Conservation (phyloP, 2,888 invertebrate species). For the Spisula solida region DNA sequence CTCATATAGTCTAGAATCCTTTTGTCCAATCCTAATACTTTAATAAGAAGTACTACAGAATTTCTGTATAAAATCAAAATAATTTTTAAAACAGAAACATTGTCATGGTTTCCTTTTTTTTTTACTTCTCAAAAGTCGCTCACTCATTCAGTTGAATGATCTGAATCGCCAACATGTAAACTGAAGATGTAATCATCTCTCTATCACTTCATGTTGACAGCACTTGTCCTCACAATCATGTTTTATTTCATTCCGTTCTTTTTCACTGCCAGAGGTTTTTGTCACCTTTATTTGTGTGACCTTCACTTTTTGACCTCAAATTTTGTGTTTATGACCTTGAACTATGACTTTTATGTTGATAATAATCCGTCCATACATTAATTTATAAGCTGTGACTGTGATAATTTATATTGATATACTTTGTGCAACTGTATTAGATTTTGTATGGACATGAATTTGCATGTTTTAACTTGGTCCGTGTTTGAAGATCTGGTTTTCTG, state of each 20-base stretch:
- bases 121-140: not conserved
- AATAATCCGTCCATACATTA: not conserved
- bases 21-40: too few species aligned
- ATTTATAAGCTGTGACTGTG: slow-evolving; percentile 12
- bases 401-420: not conserved
- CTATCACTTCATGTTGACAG: not conserved
- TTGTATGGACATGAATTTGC: not conserved
- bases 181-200: not conserved
- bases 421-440: not conserved
- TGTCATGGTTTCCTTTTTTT: not conserved
- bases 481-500: not conserved
- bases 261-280: slow-evolving; percentile 23
- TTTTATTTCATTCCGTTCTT: not conserved
- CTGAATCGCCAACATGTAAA: not conserved
- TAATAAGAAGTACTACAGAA: too few species aligned
- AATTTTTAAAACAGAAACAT: too few species aligned
- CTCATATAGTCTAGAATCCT: not conserved
- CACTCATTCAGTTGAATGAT: not conserved
- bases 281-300: not conserved
- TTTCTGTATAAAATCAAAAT: too few species aligned
- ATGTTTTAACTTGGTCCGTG: not conserved
- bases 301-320: slow-evolving; percentile 4
- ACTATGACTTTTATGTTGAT: not conserved
- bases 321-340: not conserved
- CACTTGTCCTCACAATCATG: not conserved